A percentile compares a stretch with the other conserved stretches of the same genome.
phyloP scores from a whole-genome alignment of 1,140 invertebrate genomes.

The Periplaneta americana region DNA sequence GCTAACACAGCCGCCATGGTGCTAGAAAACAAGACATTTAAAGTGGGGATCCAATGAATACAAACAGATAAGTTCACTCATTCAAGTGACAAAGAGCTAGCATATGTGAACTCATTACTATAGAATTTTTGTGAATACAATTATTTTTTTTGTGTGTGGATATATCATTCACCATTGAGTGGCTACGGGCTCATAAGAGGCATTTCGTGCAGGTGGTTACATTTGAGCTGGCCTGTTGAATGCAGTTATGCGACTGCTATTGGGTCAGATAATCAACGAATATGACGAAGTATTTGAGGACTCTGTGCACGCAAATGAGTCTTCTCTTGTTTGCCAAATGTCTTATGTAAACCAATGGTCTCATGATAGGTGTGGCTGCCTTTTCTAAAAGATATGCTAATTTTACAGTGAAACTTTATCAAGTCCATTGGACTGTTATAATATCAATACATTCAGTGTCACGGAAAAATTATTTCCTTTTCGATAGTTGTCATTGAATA shows the following conservation, averaged over 20 bases:
- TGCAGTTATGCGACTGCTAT: background rate
- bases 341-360: background rate
- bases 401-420: background rate
- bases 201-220: background rate
- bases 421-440: background rate
- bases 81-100: background rate
- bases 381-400: slow-evolving; percentile 1
- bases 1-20: background rate
- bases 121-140: slow-evolving; percentile 7
- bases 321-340: background rate
- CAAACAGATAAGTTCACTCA: background rate
- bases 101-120: background rate
- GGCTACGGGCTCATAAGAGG: background rate
- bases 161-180: background rate
- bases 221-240: background rate
- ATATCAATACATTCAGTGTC: background rate
- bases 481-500: too few relatives aligned
- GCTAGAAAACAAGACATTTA: background rate
- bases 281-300: background rate
- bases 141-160: slow-evolving; percentile 12
- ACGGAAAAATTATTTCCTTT: background rate
- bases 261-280: background rate
- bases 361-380: background rate
- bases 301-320: background rate
- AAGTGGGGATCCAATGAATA: background rate